phyloP scores from a whole-genome alignment of 92 coral and sea anemone genomes.

The Actinernus sp. region DNA sequence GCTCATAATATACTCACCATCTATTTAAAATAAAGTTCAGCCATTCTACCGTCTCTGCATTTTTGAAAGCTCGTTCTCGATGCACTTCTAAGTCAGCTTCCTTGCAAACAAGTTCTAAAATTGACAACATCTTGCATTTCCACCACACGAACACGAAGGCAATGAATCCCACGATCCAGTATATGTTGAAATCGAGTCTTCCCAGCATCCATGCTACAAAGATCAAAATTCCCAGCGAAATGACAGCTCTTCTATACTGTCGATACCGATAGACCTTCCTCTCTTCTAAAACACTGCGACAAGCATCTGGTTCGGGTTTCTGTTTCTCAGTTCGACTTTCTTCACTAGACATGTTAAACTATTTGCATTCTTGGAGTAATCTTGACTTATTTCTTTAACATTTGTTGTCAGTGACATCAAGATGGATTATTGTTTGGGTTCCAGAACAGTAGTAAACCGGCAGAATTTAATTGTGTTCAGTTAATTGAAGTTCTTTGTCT shows the following conservation, averaged over 20 bases:
- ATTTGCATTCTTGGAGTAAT: not conserved
- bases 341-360: conserved; percentile 3
- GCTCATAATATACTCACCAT: conserved; percentile 79
- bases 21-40: conserved; percentile 80
- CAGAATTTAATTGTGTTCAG: too few relatives aligned
- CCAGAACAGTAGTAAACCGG: too few relatives aligned
- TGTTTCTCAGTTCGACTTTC: not conserved
- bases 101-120: conserved; percentile 68
- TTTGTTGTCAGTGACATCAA: too few relatives aligned
- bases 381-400: too few relatives aligned
- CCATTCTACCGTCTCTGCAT: conserved; percentile 90
- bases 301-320: not conserved
- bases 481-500: too few relatives aligned
- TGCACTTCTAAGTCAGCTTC: conserved; percentile 74
- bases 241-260: conserved; percentile 53
- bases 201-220: conserved; percentile 79
- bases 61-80: conserved; percentile 60
- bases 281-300: conserved; percentile 7
- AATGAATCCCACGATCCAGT: conserved; percentile 61
- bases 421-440: too few relatives aligned
- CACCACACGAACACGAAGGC: conserved; percentile 73
- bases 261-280: conserved; percentile 20
- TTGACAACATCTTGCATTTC: conserved; percentile 55
- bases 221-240: conserved; percentile 34
- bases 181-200: conserved; percentile 34